Evolutionary conservation across 2,113 vertebrate genomes (phyloP).

Genomic region (Phoenicopterus ruber): DNA sequence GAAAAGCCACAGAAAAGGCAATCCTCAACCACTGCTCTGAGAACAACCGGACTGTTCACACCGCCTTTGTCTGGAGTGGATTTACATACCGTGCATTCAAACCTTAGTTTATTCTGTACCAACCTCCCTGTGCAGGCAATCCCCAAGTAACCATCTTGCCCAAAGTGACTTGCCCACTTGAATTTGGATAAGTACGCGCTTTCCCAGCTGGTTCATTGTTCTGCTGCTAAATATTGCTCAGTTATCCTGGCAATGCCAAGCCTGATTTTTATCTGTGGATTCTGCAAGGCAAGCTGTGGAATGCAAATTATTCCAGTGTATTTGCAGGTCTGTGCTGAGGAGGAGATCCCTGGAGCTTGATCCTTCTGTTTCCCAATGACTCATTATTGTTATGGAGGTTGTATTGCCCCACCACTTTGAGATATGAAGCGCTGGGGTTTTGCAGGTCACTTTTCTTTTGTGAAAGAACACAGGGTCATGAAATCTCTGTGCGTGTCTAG

Average conservation of each 20-base stretch:
- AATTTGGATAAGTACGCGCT: neutral
- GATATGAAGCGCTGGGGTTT: neutral
- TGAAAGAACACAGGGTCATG: neutral
- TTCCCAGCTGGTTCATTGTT: conserved; percentile 16
- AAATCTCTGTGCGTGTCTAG: neutral
- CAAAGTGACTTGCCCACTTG: neutral
- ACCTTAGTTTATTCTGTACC: neutral
- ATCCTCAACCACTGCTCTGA: neutral
- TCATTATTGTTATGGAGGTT: neutral
- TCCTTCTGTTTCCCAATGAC: conserved; percentile 23
- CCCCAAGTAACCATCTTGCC: neutral
- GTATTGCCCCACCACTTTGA: neutral
- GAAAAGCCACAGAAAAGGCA: neutral
- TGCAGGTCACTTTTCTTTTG: conserved; percentile 13
- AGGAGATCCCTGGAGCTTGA: conserved; percentile 23
- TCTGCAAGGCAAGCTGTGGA: conserved; percentile 40
- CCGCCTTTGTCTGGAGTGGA: neutral
- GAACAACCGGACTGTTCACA: neutral
- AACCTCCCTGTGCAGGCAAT: neutral
- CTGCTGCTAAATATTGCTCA: conserved; percentile 7
- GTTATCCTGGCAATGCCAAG: conserved; percentile 15
- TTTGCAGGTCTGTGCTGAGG: conserved; percentile 33
- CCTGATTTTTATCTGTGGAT: conserved; percentile 29
- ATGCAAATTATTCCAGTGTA: conserved; percentile 21
- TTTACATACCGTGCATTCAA: neutral